Conservation (phyloP, 2,888 invertebrate species). For the Caenorhabditis angaria region DNA sequence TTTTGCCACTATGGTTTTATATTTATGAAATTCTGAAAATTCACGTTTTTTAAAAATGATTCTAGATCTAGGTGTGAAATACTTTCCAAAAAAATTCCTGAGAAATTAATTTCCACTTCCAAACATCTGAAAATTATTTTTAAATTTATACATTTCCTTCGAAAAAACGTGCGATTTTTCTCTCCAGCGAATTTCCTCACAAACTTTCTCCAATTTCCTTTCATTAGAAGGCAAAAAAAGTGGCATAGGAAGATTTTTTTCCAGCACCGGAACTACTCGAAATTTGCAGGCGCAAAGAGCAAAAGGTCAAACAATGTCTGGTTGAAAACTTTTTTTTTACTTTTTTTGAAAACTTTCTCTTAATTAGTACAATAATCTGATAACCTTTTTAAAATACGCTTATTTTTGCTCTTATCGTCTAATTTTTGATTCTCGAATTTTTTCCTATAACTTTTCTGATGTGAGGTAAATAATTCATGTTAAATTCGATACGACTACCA, state of each 20-base stretch:
- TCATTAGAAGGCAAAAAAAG: background rate
- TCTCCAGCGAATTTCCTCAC: background rate
- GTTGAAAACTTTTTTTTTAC: no score
- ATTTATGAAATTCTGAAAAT: no score
- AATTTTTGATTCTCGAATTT: background rate
- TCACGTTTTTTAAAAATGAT: no score
- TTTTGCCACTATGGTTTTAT: no score
- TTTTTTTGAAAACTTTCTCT: no score
- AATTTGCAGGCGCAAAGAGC: background rate
- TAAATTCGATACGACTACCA: no score
- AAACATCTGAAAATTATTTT: background rate
- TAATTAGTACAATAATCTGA: no score
- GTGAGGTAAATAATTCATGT: no score
- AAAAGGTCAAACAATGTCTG: conserved; percentile 4
- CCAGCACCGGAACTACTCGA: background rate
- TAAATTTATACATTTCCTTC: background rate
- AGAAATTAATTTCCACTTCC: background rate
- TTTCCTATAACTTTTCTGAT: no score
- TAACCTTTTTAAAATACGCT: no score
- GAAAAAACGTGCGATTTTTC: background rate
- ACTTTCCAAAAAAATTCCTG: background rate
- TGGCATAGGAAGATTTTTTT: background rate
- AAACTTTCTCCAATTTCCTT: background rate
- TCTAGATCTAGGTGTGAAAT: no score
- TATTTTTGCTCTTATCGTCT: background rate